phyloP scores from a whole-genome alignment of 2,113 vertebrate genomes.

The Tragulus kanchil region DNA sequence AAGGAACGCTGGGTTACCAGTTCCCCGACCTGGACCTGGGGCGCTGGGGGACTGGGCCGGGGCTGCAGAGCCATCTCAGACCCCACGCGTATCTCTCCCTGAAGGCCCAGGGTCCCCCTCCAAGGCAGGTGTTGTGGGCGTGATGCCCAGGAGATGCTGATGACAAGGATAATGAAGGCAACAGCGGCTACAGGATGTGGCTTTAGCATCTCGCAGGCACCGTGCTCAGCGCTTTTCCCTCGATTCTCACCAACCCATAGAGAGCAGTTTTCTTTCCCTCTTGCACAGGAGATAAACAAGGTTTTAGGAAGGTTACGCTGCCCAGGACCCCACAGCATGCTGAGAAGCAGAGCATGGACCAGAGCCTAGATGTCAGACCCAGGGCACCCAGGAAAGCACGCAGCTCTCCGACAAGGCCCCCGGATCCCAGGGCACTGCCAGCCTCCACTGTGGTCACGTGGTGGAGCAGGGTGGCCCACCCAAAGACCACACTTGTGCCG shows the following conservation, averaged over 20 bases:
- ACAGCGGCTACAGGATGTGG: background rate
- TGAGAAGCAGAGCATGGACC: background rate
- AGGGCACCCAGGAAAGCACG: background rate
- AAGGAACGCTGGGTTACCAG: background rate
- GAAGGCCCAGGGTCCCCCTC: background rate
- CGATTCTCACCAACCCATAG: background rate
- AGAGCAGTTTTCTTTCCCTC: background rate
- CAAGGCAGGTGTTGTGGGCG: background rate
- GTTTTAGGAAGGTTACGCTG: background rate
- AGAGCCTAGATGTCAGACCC: background rate
- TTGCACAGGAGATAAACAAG: background rate
- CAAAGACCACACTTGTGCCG: background rate
- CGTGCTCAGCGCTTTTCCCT: background rate
- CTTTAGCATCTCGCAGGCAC: background rate
- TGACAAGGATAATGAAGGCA: background rate
- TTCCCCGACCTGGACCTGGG: fast-evolving
- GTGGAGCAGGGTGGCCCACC: background rate
- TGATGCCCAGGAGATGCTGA: background rate
- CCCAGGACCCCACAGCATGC: background rate
- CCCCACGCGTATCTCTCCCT: background rate
- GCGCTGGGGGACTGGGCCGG: background rate
- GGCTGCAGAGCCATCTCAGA: background rate
- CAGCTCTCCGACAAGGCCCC: fast-evolving
- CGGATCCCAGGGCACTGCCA: background rate
- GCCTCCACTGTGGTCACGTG: background rate